Percentiles rank a stretch among this genome's conserved stretches.
These are phyloP conservation scores for Mola mola DNA, from an alignment of 2,113 vertebrate genomes.

Conservation along the genomic window DNA sequence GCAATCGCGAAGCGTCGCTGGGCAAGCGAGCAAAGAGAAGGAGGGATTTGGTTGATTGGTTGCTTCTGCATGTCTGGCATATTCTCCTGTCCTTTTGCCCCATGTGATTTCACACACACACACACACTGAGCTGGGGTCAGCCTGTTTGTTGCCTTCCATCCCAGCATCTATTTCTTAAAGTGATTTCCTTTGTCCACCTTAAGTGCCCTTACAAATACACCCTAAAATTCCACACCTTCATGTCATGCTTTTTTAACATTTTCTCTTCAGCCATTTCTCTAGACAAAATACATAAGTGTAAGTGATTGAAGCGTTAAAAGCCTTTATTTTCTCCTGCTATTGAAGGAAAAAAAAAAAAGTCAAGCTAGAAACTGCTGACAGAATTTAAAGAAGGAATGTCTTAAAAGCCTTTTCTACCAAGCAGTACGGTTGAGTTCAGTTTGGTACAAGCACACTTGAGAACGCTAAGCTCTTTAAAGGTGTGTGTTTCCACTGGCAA, in stretches of 20 bases:
- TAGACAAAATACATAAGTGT: background rate
- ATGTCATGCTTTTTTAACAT: background rate
- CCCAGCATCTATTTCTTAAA: slow-evolving; percentile 36
- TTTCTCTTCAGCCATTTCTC: slow-evolving; percentile 2
- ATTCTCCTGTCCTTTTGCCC: slow-evolving; percentile 53
- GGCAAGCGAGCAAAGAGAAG: slow-evolving; percentile 33
- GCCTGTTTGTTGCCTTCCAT: slow-evolving; percentile 23
- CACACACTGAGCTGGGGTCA: slow-evolving; percentile 30
- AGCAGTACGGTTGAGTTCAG: no score
- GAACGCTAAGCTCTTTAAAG: no score
- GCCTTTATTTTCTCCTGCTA: background rate
- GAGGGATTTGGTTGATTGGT: slow-evolving; percentile 58
- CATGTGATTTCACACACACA: slow-evolving; percentile 17
- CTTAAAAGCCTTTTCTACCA: no score
- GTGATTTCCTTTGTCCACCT: slow-evolving; percentile 45
- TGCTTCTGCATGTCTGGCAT: slow-evolving; percentile 61
- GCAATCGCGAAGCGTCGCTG: slow-evolving; percentile 48
- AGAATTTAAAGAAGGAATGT: background rate
- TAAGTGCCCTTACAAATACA: slow-evolving; percentile 5
- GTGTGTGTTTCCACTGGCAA: no score
- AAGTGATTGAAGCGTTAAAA: background rate
- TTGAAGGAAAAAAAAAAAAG: no score
- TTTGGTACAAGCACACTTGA: no score
- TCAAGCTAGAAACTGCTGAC: background rate
- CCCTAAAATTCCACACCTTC: slow-evolving; percentile 6